A percentile compares a stretch with the other conserved stretches of the same genome.
These are phyloP conservation scores for Thymelicus acteon DNA, from an alignment of 2,888 invertebrate species.

Conservation along the genomic window DNA sequence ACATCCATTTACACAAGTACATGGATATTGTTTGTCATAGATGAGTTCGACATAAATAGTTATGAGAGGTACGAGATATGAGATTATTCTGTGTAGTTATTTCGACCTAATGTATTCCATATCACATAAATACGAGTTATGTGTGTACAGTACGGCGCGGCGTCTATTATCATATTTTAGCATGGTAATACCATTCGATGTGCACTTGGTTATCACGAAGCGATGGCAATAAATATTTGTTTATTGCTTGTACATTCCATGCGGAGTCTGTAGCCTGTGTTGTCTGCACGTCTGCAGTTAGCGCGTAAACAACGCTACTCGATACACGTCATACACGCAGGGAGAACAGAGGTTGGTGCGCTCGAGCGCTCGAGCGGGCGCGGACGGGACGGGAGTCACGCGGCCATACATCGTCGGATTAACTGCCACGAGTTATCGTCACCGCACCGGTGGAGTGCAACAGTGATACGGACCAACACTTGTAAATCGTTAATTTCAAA, in stretches of 20 bases:
- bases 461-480: neutral
- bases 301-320: neutral
- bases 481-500: too few species aligned
- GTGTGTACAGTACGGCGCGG: too few species aligned
- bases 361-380: neutral
- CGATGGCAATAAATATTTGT: constrained; percentile 4
- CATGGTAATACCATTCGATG: neutral
- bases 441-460: neutral
- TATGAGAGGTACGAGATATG: too few species aligned
- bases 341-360: neutral
- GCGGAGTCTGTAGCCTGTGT: neutral
- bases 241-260: neutral
- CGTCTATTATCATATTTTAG: neutral
- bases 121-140: neutral
- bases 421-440: neutral
- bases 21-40: too few species aligned
- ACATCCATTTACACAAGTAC: too few species aligned
- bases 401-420: neutral
- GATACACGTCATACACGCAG: too few species aligned
- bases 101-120: neutral
- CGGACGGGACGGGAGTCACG: too few species aligned
- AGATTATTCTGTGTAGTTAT: too few species aligned
- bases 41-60: too few species aligned
- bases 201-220: neutral
- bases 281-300: neutral